Base-by-base conservation (phyloP, 2,888 invertebrate genomes). In the Lutraria lutraria region DNA sequence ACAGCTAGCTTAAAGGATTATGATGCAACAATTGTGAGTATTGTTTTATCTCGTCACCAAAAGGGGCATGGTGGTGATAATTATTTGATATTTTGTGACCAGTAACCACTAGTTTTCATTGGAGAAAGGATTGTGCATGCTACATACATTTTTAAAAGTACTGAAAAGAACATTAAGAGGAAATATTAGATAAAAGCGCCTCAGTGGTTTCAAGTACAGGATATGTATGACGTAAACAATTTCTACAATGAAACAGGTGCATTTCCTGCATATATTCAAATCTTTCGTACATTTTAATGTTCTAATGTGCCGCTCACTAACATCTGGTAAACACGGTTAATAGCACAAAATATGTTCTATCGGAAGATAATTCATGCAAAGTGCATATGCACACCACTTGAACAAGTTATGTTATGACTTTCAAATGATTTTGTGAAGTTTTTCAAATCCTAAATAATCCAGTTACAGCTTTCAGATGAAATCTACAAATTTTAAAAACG, bases 211-310 rank as follows among this genome's bases (percentile, higher is more conserved):
- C 34, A 16, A 34, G 76, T 76, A 76, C 34, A 76, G 31, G 25
- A 76, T 76, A 34, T 76, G 63, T 16, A 76, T 76, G 76, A 76
- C 76, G 76, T 34, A 13, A 76, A 16, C 19, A 31, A 76, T 76
- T 76, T 76, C 15, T 16, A 31, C 31, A 76, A 12, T 31, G 19
- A 72, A 43, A 76, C 76, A 76, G 76, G 76, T 76, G 76, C 76
- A 76, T 34, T 76, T 76, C 76, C 34, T 31, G 15, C 10, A 25
- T 15, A 76, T 19, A 34, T 31, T 76, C 34, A 76, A 76, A 76
- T 34, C 16, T 34, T 31, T 34, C 34, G 34, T 76, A 16, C 31
- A 76, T 76, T 76, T 76, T 34, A 76, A 31, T 76, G 76, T 76
- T 76, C 19, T 21, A 16, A 16, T 34, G 34, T 15, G 16, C 4